These are phyloP conservation scores for Hippocampus mohnikei DNA, from an alignment of 2,113 vertebrate species.

Conservation along the genomic window DNA sequence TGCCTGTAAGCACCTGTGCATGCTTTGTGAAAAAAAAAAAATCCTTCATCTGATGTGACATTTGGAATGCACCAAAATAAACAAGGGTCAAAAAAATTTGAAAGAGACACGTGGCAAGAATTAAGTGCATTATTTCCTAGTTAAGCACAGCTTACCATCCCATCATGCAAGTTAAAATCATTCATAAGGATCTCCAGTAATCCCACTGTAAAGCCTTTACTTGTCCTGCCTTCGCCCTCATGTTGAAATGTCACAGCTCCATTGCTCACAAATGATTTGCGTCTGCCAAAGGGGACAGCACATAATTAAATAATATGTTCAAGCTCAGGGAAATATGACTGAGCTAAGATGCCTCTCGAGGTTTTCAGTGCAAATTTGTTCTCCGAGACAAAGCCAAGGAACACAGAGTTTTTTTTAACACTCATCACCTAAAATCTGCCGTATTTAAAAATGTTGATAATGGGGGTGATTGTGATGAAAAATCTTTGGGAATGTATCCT, in stretches of 20 bases:
- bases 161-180: conserved; percentile 33
- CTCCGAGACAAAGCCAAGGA: conserved; percentile 8
- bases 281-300: conserved; percentile 42
- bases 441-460: not conserved
- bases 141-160: conserved; percentile 16
- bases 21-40: conserved; percentile 20
- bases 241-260: conserved; percentile 57
- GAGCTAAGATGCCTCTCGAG: conserved; percentile 38
- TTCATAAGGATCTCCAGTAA: conserved; percentile 18
- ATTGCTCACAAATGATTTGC: conserved; percentile 43
- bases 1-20: conserved; percentile 19
- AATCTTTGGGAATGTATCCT: conserved; percentile 4
- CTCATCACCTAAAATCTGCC: not conserved
- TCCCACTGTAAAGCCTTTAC: conserved; percentile 35
- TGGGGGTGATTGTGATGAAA: not conserved
- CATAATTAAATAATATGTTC: conserved; percentile 58
- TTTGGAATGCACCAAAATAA: conserved; percentile 23
- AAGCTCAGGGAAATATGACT: conserved; percentile 50
- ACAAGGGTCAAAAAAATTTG: conserved; percentile 5
- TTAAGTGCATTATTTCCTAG: conserved; percentile 29
- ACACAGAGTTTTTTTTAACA: conserved; percentile 8
- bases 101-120: conserved; percentile 8
- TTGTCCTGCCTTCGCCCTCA: conserved; percentile 34
- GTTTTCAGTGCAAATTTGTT: conserved; percentile 32
- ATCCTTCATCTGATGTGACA: conserved; percentile 46